Conservation (phyloP, 2,113 vertebrate genomes). For the Corythaixoides concolor region DNA sequence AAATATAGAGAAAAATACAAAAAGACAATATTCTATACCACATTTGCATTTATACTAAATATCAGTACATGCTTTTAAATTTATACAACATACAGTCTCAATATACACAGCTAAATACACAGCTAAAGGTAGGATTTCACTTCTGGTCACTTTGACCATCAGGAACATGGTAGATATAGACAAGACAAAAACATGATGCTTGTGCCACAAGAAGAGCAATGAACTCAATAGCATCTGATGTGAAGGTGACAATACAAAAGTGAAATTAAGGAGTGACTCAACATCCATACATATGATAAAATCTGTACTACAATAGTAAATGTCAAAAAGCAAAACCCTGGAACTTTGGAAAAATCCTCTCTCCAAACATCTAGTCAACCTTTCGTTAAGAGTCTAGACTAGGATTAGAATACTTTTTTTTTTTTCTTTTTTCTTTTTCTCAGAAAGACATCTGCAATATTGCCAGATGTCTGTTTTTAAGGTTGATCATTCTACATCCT, state of each 20-base stretch:
- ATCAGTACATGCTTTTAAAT: neutral
- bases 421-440: neutral
- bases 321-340: neutral
- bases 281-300: neutral
- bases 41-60: neutral
- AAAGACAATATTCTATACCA: neutral
- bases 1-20: neutral
- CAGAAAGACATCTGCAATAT: neutral
- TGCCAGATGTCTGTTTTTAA: neutral
- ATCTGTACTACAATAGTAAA: neutral
- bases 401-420: neutral
- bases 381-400: neutral
- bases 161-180: neutral
- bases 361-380: neutral
- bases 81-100: rapidly evolving
- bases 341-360: neutral
- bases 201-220: neutral
- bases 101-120: neutral
- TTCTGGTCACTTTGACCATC: neutral
- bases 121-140: neutral
- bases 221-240: neutral
- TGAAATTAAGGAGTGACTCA: neutral
- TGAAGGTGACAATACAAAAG: neutral
- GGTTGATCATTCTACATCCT: neutral
- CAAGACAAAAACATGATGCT: neutral